Evolutionary conservation across 2,888 invertebrate genomes (phyloP).

Genomic region (Conops quadrifasciatus): DNA sequence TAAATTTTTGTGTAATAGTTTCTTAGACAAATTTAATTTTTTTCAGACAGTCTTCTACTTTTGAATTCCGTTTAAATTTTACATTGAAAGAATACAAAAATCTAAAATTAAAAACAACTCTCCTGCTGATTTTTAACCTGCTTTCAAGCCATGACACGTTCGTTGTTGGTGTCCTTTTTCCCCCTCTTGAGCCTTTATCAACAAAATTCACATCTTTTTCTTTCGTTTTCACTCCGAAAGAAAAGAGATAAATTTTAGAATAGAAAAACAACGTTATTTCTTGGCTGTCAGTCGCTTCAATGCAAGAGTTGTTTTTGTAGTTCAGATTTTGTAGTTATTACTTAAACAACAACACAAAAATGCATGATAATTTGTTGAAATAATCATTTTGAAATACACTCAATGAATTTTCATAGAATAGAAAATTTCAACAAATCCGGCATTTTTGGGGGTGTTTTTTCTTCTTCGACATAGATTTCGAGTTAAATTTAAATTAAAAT

Average conservation of each 20-base stretch:
- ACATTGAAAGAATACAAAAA: neutral
- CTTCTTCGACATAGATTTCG: too few species aligned
- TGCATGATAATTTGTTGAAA: slow-evolving; percentile 21
- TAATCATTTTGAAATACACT: neutral
- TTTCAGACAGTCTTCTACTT: neutral
- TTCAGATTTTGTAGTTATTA: neutral
- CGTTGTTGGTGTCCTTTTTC: too few species aligned
- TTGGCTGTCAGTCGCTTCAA: neutral
- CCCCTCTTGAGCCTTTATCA: neutral
- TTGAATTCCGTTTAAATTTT: neutral
- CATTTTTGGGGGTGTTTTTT: too few species aligned
- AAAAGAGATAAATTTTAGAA: slow-evolving; percentile 23
- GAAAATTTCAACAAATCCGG: slow-evolving; percentile 11
- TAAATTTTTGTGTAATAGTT: neutral
- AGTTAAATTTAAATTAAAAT: too few species aligned
- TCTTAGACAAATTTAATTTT: slow-evolving; percentile 16
- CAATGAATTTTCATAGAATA: neutral
- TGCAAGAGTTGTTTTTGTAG: neutral
- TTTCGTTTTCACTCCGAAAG: neutral
- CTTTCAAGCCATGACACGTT: too few species aligned
- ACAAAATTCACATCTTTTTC: slow-evolving; percentile 15
- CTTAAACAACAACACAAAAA: neutral
- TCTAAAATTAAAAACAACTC: slow-evolving; percentile 7
- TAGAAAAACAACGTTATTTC: neutral
- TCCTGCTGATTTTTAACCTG: neutral